These are phyloP conservation scores for Apamea monoglypha DNA, from an alignment of 2,888 invertebrate species.

Conservation along the genomic window DNA sequence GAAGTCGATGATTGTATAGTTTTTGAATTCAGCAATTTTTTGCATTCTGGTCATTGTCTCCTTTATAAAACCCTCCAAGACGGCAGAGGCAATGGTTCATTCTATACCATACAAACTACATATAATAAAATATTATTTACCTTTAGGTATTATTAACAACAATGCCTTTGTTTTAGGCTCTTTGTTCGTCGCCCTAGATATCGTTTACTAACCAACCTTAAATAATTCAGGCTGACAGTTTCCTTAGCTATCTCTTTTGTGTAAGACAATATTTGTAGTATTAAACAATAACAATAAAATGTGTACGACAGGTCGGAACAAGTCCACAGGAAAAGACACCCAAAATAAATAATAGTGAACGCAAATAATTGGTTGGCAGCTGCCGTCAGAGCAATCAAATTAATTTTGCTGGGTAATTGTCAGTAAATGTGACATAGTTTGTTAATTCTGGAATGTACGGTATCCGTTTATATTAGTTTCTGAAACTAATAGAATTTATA, in stretches of 20 bases:
- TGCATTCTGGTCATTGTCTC: background rate
- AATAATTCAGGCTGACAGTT: slow-evolving; percentile 27
- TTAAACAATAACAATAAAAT: slow-evolving; percentile 12
- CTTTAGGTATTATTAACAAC: background rate
- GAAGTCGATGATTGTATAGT: no score
- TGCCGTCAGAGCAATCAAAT: slow-evolving; percentile 1
- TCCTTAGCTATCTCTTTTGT: slow-evolving; percentile 12
- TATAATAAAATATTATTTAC: background rate
- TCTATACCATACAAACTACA: background rate
- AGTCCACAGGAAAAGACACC: background rate
- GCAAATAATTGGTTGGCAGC: slow-evolving; percentile 19
- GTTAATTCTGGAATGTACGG: background rate
- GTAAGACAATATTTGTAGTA: slow-evolving; percentile 27
- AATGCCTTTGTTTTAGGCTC: background rate
- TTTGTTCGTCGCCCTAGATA: slow-evolving; percentile 4
- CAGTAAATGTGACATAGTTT: background rate
- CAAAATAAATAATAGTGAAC: slow-evolving; percentile 13
- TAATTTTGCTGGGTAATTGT: background rate
- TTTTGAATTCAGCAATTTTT: background rate
- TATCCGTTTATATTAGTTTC: background rate
- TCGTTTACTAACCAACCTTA: background rate
- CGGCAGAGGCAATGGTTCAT: background rate
- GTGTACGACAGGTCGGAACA: background rate
- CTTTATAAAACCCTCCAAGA: background rate
- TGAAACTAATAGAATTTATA: slow-evolving; percentile 1